Evolutionary conservation across 2,113 vertebrate species (phyloP), one percentile per base, ranked within the genome.

Genomic region (Amia ocellicauda): DNA sequence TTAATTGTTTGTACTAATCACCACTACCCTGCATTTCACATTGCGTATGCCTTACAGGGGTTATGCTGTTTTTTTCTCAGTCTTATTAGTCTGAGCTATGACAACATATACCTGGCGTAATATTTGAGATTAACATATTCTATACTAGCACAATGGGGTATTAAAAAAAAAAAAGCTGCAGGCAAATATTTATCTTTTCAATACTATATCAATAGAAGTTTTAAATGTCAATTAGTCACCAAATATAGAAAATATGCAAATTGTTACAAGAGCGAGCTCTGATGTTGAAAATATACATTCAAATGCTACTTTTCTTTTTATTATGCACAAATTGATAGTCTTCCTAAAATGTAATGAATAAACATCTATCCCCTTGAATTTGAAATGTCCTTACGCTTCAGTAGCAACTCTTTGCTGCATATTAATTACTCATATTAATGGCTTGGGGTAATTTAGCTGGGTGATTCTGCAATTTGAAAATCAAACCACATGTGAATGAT

Each of bases 401-500:
- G 27, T 66, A 47, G 23, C 50, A 47, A 66, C 20, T 57, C 56
- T 53, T 53, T 42, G 31, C 64, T 60, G 64, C 52, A 60, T 66
- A 53, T 66, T 66, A 60, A 66, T 66, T 66, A 60, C 58, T 60
- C 26, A 49, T 36, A 50, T 53, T 66, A 66, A 53, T 66, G 57
- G 64, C 57, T 66, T 40, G 58, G 49, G 57, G 64, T 60, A 66
- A 65, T 58, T 57, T 65, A 43, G 42, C 63, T 40, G 53, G 55
- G 27, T 54, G 31, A 50, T 60, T 51, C 49, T 51, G 29, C 59
- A 54, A 66, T 66, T 66, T 60, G 45, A 41, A 66, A 42, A 53
- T 58, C 49, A 59, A 66, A 66, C 57, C 47, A 53, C 57, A 66
- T 26, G 41, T 47, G 41, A 29, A 56, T n/a, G 42, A 23, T 45